phyloP scores from a whole-genome alignment of 2,797 vertebrate genomes.

The Gymnothorax reevesii region DNA sequence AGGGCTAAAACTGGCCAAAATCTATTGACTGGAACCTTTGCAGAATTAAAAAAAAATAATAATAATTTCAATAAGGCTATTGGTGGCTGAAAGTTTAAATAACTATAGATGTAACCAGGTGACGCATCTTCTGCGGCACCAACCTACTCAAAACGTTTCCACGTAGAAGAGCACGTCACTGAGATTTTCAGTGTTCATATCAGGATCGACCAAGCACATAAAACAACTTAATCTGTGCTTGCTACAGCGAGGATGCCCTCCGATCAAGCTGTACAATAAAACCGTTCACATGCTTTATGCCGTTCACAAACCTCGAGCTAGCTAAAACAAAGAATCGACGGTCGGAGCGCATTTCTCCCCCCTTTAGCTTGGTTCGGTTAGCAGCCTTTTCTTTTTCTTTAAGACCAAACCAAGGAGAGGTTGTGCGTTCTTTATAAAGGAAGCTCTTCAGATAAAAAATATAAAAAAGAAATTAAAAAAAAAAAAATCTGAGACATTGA shows the following conservation, averaged over 20 bases:
- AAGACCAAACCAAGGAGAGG: constrained; percentile 24
- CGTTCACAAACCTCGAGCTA: constrained; percentile 5
- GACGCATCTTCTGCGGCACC: not conserved
- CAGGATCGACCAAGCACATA: not conserved
- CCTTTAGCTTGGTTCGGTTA: constrained; percentile 35
- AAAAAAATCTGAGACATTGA: not conserved
- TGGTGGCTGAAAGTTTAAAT: constrained; percentile 5
- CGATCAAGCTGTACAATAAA: not conserved
- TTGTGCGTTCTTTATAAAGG: constrained; percentile 17
- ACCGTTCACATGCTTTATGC: constrained; percentile 26
- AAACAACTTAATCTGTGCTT: not conserved
- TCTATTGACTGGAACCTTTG: not conserved
- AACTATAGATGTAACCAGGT: not conserved
- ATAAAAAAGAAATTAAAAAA: not conserved
- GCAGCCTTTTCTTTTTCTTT: constrained; percentile 38
- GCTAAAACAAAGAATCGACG: not conserved
- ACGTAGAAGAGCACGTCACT: not conserved
- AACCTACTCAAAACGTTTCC: not conserved
- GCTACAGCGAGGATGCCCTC: not conserved
- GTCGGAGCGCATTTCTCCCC: not conserved
- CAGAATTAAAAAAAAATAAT: not conserved
- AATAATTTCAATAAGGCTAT: not conserved
- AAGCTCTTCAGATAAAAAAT: constrained; percentile 27
- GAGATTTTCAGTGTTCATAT: not conserved
- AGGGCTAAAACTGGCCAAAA: not conserved